phyloP scores from a whole-genome alignment of 2,113 vertebrate genomes.

The Oryzias melastigma region DNA sequence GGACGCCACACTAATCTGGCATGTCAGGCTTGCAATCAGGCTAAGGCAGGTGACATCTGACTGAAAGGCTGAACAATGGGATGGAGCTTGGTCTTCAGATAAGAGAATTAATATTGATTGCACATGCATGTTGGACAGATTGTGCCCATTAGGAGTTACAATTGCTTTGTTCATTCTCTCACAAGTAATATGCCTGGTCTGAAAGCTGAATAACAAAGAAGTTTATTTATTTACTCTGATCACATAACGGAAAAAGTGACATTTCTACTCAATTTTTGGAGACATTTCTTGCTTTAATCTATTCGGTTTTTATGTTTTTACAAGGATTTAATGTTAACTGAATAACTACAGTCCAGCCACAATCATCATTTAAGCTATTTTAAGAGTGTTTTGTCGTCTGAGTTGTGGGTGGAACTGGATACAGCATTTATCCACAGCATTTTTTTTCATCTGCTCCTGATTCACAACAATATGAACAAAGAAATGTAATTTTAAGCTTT shows the following conservation, averaged over 20 bases:
- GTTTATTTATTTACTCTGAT: constrained; percentile 5
- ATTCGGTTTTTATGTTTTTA: too few relatives aligned
- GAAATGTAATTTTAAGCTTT: too few relatives aligned
- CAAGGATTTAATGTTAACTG: too few relatives aligned
- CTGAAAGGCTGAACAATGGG: constrained; percentile 61
- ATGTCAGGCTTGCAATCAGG: constrained; percentile 54
- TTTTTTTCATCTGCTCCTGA: too few relatives aligned
- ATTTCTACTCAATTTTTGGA: too few relatives aligned
- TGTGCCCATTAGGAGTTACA: constrained; percentile 53
- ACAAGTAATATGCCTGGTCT: constrained; percentile 5
- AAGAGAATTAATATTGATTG: constrained; percentile 75
- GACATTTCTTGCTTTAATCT: too few relatives aligned
- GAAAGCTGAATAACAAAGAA: constrained; percentile 1
- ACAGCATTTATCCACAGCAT: too few relatives aligned
- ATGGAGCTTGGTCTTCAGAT: constrained; percentile 52
- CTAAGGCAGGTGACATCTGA: constrained; percentile 62
- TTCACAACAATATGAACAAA: too few relatives aligned
- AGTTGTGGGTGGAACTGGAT: too few relatives aligned
- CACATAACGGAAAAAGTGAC: neutral
- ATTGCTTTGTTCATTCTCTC: constrained; percentile 31
- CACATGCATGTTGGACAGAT: constrained; percentile 60
- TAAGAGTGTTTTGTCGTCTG: too few relatives aligned
- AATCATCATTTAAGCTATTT: too few relatives aligned
- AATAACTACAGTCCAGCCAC: too few relatives aligned
- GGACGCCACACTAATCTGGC: constrained; percentile 48